phyloP scores from a whole-genome alignment of 2,888 invertebrate species.

The Cosmorhoe ocellata region DNA sequence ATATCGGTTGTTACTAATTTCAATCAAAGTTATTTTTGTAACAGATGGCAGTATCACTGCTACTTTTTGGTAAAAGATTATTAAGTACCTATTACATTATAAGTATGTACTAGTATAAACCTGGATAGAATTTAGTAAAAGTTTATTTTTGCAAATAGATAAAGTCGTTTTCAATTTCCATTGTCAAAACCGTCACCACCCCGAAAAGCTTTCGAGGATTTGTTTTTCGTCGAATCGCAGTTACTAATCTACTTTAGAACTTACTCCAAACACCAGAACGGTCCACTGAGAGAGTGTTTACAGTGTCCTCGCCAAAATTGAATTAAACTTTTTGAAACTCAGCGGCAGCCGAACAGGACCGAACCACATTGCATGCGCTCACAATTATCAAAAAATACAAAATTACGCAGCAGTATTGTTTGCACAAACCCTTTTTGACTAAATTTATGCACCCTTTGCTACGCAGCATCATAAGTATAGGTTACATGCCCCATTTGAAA shows the following conservation, averaged over 20 bases:
- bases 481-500: constrained; percentile 81
- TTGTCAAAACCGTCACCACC: constrained; percentile 26
- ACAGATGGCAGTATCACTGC: too few species aligned
- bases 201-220: constrained; percentile 35
- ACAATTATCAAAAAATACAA: constrained; percentile 58
- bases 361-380: constrained; percentile 37
- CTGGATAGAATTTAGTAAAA: too few species aligned
- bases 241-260: constrained; percentile 60
- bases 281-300: constrained; percentile 50
- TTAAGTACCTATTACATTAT: too few species aligned
- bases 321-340: constrained; percentile 62
- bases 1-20: too few species aligned
- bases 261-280: constrained; percentile 49
- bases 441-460: constrained; percentile 78
- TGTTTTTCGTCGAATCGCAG: constrained; percentile 40
- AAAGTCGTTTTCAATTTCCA: constrained; percentile 27
- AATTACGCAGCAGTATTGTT: constrained; percentile 58
- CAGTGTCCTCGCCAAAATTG: constrained; percentile 57
- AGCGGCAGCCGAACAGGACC: constrained; percentile 16
- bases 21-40: too few species aligned
- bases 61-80: too few species aligned
- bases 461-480: constrained; percentile 77
- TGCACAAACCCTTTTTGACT: constrained; percentile 68
- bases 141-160: neutral
- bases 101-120: too few species aligned